phyloP scores from a whole-genome alignment of 2,797 vertebrate genomes.

The Remorina albescens region DNA sequence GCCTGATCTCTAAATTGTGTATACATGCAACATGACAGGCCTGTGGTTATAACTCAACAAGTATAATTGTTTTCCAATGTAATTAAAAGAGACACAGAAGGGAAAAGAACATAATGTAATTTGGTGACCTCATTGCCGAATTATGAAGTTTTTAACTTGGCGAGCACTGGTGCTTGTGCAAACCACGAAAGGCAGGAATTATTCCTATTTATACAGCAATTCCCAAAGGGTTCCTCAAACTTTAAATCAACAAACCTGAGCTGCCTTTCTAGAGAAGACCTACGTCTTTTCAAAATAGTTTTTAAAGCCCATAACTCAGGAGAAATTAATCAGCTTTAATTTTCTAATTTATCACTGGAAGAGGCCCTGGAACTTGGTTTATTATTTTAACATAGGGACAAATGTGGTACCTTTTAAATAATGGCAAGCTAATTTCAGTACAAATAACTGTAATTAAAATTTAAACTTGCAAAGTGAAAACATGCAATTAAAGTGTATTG shows the following conservation, averaged over 20 bases:
- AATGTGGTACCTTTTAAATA: constrained; percentile 54
- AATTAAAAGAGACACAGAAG: constrained; percentile 92
- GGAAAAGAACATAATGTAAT: constrained; percentile 93
- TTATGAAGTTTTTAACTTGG: constrained; percentile 90
- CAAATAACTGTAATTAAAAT: constrained; percentile 50
- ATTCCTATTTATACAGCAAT: constrained; percentile 91
- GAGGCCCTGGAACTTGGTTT: constrained; percentile 44
- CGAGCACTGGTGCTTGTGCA: constrained; percentile 87
- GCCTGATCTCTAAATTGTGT: constrained; percentile 88
- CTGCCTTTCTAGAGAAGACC: constrained; percentile 85
- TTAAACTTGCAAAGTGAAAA: constrained; percentile 41
- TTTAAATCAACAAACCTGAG: constrained; percentile 89
- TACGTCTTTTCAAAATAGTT: constrained; percentile 83
- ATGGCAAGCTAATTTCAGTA: constrained; percentile 43
- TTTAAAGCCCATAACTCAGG: constrained; percentile 70
- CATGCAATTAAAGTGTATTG: constrained; percentile 5
- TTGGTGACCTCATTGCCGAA: constrained; percentile 93
- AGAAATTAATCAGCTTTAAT: constrained; percentile 77
- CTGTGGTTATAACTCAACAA: constrained; percentile 91
- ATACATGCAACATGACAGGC: constrained; percentile 87
- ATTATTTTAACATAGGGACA: constrained; percentile 57
- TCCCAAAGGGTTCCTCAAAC: constrained; percentile 86
- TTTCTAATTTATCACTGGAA: constrained; percentile 61
- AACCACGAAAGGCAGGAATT: constrained; percentile 89
- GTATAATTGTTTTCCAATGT: constrained; percentile 89